Evolutionary conservation across 1,140 invertebrate species (phyloP).

Genomic region (Aradophagus sp.): DNA sequence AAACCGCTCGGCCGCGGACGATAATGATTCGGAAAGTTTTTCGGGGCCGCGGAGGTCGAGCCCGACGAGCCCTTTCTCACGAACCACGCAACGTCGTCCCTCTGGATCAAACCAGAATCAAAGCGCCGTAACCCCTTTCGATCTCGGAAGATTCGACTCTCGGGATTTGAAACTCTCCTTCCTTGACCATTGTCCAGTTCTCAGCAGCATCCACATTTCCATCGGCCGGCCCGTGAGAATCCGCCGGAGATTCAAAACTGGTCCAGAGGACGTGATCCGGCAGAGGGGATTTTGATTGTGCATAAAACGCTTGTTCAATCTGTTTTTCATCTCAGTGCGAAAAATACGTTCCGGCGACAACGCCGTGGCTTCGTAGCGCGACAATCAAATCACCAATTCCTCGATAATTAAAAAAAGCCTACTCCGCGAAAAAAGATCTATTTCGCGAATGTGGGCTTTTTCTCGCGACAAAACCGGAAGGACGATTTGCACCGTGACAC

Average conservation of each 20-base stretch:
- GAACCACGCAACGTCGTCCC: slow-evolving; percentile 64
- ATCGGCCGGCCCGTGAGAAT: slow-evolving; percentile 67
- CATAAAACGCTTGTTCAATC: slow-evolving; percentile 50
- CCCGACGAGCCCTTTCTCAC: slow-evolving; percentile 73
- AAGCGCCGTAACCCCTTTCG: slow-evolving; percentile 65
- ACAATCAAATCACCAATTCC: neutral
- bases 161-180: slow-evolving; percentile 50
- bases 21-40: slow-evolving; percentile 15
- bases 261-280: slow-evolving; percentile 67
- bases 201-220: slow-evolving; percentile 66
- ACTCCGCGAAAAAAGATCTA: too few species aligned
- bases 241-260: slow-evolving; percentile 66
- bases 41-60: slow-evolving; percentile 63
- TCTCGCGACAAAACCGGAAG: too few species aligned
- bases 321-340: slow-evolving; percentile 55
- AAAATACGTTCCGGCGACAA: slow-evolving; percentile 27
- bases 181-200: slow-evolving; percentile 75
- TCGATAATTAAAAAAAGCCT: too few species aligned
- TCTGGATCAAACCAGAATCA: slow-evolving; percentile 72
- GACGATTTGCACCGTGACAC: too few species aligned
- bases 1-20: slow-evolving; percentile 18
- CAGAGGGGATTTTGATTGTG: slow-evolving; percentile 53
- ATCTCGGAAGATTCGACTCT: slow-evolving; percentile 70
- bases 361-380: neutral
- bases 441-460: too few species aligned